Conservation (phyloP, 2,113 vertebrate genomes). For the Elgaria multicarinata region DNA sequence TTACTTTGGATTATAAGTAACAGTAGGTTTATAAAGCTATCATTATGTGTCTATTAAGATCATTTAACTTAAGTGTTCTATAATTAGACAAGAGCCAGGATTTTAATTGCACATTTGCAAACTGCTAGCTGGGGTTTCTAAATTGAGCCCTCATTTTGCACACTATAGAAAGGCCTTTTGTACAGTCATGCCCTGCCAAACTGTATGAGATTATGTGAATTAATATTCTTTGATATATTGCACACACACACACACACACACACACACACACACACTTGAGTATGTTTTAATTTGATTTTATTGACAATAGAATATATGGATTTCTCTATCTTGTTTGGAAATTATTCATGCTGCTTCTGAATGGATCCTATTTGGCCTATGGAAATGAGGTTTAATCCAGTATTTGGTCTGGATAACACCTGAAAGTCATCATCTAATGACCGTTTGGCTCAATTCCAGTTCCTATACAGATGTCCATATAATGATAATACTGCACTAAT, state of each 20-base stretch:
- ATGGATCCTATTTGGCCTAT: not conserved
- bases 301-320: not conserved
- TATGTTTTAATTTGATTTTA: not conserved
- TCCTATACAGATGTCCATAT: not conserved
- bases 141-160: constrained; percentile 63
- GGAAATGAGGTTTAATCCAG: not conserved
- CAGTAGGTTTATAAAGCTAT: constrained; percentile 75
- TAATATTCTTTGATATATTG: not conserved
- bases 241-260: too few species aligned
- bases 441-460: not conserved
- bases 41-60: constrained; percentile 80
- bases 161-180: constrained; percentile 29
- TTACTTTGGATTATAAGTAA: constrained; percentile 76
- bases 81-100: constrained; percentile 76
- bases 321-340: not conserved
- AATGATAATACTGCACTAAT: constrained; percentile 39
- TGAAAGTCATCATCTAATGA: constrained; percentile 25
- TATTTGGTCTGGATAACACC: constrained; percentile 9
- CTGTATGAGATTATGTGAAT: rapidly evolving
- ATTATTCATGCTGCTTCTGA: not conserved
- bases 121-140: constrained; percentile 68
- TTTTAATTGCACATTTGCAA: constrained; percentile 81
- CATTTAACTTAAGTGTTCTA: constrained; percentile 78
- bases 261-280: not conserved
- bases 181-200: not conserved